A percentile compares a stretch with the other conserved stretches of the same genome.
phyloP scores from a whole-genome alignment of 2,888 invertebrate genomes.

The Andrena flavipes region DNA sequence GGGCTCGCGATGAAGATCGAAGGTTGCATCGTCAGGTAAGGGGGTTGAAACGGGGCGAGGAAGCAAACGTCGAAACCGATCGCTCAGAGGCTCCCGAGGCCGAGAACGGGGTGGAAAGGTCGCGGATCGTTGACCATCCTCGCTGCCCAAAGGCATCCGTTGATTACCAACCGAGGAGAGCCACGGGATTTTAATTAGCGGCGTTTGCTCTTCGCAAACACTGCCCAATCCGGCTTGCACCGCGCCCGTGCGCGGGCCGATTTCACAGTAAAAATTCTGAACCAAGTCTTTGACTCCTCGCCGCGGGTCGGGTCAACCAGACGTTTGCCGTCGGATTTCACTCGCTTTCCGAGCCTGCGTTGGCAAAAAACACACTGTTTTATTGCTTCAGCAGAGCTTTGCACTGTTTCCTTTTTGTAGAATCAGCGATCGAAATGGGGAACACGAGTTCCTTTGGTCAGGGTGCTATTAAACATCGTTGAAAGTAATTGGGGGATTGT shows the following conservation, averaged over 20 bases:
- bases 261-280: slow-evolving; percentile 67
- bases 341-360: background rate
- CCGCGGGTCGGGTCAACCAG: slow-evolving; percentile 15
- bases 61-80: slow-evolving; percentile 54
- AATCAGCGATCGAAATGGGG: too few species aligned
- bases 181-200: slow-evolving; percentile 84
- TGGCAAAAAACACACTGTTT: background rate
- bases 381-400: background rate
- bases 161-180: slow-evolving; percentile 81
- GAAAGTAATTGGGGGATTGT: too few species aligned
- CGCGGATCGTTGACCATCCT: slow-evolving; percentile 80
- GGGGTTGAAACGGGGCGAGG: background rate
- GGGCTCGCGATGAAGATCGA: slow-evolving; percentile 66
- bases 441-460: too few species aligned
- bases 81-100: slow-evolving; percentile 22
- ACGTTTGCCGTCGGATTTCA: slow-evolving; percentile 13
- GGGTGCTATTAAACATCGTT: too few species aligned
- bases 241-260: slow-evolving; percentile 28
- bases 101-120: slow-evolving; percentile 60
- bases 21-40: slow-evolving; percentile 68
- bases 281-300: slow-evolving; percentile 47
- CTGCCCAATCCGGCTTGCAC: slow-evolving; percentile 71
- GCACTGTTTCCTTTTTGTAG: too few species aligned
- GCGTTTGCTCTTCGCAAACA: slow-evolving; percentile 83
- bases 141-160: slow-evolving; percentile 80